Evolutionary conservation across 2,888 invertebrate species (phyloP).

Genomic region (Plagodis pulveraria): DNA sequence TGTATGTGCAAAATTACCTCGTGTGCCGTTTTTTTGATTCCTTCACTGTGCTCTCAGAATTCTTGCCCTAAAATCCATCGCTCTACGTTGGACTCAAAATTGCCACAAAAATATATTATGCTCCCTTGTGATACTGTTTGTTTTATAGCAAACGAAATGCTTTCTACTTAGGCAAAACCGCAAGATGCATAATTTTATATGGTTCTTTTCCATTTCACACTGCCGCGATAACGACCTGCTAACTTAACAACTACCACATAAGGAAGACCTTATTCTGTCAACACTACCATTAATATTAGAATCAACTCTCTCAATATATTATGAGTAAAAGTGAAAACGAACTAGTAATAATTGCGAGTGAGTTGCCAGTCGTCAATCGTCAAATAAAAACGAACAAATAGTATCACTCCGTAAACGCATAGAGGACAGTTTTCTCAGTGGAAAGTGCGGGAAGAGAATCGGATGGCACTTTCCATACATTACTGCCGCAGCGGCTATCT

Average conservation of each 20-base stretch:
- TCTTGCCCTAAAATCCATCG: no score
- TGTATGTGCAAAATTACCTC: no score
- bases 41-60: no score
- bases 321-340: constrained; percentile 35
- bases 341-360: constrained; percentile 27
- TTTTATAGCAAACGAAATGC: no score
- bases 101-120: no score
- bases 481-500: constrained; percentile 18
- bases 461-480: constrained; percentile 50
- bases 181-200: background rate
- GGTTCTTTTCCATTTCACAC: background rate
- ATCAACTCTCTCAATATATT: constrained; percentile 29
- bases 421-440: constrained; percentile 33
- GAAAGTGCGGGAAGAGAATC: constrained; percentile 46
- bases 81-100: no score
- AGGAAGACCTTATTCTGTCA: background rate
- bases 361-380: constrained; percentile 15
- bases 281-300: constrained; percentile 1
- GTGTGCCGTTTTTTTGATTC: no score
- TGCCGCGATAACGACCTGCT: background rate
- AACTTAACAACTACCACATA: constrained; percentile 8
- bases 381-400: constrained; percentile 35
- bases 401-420: constrained; percentile 27
- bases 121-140: no score
- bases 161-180: no score